phyloP scores from a whole-genome alignment of 2,113 vertebrate genomes.

The Mungos mungo region DNA sequence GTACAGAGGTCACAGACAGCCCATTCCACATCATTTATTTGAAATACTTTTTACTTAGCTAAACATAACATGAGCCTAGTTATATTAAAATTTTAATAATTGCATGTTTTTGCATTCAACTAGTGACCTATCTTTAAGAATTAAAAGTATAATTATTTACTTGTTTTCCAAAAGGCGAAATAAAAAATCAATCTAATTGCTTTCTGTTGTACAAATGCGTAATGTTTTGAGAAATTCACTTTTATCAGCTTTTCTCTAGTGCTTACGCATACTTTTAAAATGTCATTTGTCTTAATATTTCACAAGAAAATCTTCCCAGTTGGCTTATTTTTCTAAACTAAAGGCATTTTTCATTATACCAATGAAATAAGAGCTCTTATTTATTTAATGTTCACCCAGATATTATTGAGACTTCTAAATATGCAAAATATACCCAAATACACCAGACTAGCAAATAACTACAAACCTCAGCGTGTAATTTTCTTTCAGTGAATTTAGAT shows the following conservation, averaged over 20 bases:
- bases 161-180: constrained; percentile 45
- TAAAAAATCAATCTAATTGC: constrained; percentile 41
- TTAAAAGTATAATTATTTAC: constrained; percentile 52
- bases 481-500: neutral
- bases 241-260: neutral
- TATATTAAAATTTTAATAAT: constrained; percentile 9
- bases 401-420: constrained; percentile 5
- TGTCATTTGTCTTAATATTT: constrained; percentile 35
- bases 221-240: constrained; percentile 43
- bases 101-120: constrained; percentile 34
- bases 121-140: constrained; percentile 41
- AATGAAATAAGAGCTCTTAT: neutral
- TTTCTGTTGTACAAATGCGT: neutral
- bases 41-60: constrained; percentile 23
- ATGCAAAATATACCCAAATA: neutral
- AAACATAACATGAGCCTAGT: constrained; percentile 56
- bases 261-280: neutral
- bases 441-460: neutral
- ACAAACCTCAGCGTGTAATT: neutral
- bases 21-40: constrained; percentile 34
- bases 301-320: neutral
- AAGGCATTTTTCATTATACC: neutral
- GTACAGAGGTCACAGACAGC: constrained; percentile 50
- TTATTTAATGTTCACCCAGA: neutral
- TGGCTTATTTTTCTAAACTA: constrained; percentile 6